Conservation (phyloP, 2,888 invertebrate species). For the Lamellibrachia satsuma region DNA sequence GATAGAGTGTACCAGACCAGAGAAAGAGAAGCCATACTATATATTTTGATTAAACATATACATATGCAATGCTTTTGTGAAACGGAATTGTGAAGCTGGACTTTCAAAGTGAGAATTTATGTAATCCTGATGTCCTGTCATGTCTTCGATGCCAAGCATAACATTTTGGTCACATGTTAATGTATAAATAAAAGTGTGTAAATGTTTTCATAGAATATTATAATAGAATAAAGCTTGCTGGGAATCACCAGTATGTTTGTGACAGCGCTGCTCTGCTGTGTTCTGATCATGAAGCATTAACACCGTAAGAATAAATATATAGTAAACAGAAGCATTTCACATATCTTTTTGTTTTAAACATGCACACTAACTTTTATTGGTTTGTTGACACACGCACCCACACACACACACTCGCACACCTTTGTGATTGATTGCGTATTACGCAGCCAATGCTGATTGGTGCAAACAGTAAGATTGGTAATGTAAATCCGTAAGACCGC, state of each 20-base stretch:
- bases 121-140: not conserved
- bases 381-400: no score
- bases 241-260: not conserved
- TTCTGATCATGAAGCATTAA: not conserved
- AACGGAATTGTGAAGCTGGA: not conserved
- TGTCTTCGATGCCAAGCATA: not conserved
- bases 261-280: not conserved
- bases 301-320: not conserved
- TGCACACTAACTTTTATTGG: no score
- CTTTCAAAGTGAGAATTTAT: not conserved
- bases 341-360: not conserved
- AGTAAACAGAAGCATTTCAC: not conserved
- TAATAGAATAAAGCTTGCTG: not conserved
- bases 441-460: no score
- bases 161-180: not conserved
- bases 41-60: not conserved
- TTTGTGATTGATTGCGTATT: no score
- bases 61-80: not conserved
- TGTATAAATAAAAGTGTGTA: not conserved
- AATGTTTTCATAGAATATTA: not conserved
- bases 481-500: no score
- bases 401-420: no score
- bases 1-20: not conserved
- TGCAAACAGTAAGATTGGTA: no score
- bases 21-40: not conserved